phyloP scores from a whole-genome alignment of 2,888 invertebrate species.

The Xestia c-nigrum region DNA sequence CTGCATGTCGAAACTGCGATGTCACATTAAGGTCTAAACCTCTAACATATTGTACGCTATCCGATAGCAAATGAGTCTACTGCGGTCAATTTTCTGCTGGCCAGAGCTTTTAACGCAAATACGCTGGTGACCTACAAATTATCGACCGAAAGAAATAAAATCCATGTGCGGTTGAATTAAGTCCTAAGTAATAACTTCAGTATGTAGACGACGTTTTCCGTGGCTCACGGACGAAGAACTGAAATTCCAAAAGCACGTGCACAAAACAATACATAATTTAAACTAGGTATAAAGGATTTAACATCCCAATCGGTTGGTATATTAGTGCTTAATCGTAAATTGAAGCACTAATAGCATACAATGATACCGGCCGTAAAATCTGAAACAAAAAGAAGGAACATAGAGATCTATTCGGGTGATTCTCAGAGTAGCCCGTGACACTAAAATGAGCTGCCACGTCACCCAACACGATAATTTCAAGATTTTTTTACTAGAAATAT shows the following conservation, averaged over 20 bases:
- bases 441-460: neutral
- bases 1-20: constrained; percentile 45
- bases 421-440: neutral
- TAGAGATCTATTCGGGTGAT: neutral
- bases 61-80: constrained; percentile 55
- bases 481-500: neutral
- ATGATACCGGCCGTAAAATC: neutral
- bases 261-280: neutral
- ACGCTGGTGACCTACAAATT: constrained; percentile 11
- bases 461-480: neutral
- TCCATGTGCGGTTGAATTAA: neutral
- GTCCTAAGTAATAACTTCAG: neutral
- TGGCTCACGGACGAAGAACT: neutral
- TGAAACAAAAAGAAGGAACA: neutral
- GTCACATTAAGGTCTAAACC: constrained; percentile 63
- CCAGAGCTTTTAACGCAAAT: constrained; percentile 30
- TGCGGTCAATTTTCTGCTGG: constrained; percentile 32
- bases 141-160: neutral
- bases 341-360: neutral
- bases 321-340: neutral
- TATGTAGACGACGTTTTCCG: neutral
- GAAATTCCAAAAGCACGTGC: neutral
- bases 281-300: too few relatives aligned
- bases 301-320: too few relatives aligned
- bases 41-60: constrained; percentile 64